Base-by-base conservation (phyloP, 2,888 invertebrate species). In the Lepidocyrtoides sp. region DNA sequence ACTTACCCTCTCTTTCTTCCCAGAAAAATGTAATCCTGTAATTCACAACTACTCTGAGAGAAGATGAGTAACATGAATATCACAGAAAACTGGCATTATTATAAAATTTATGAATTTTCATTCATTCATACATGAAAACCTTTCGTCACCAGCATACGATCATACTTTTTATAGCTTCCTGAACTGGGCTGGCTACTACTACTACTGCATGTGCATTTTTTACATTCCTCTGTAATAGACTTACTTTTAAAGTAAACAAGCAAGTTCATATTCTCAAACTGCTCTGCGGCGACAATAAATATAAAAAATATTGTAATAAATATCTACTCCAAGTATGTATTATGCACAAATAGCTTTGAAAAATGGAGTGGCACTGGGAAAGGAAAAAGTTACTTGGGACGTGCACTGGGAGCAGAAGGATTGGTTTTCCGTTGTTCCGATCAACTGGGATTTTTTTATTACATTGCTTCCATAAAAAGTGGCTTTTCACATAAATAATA, bases 41-140 rank as follows among this genome's bases (percentile, higher is more conserved):
- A 83, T 72, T 83, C 57, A 51, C 41, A 17, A 48, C 17, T 17
- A 54, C 17, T 51, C 51, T 54, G 57, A 77, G 66, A 77, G 63
- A 7, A 77, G 66, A 77, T 63, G 75, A 77, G 63, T 63, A 84
- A 72, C 44, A 57, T 72, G 75, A 89, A 57, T 83, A 89, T 82
- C 66, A 75, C 82, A 72, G 1, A 26, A 77, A 57, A 36, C 48
- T 89, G 89, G 83, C 84, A 89, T 63, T 60, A 84, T 63, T 60
- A 77, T 75, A 77, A 84, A 89, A 89, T 89, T 89, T 89, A 89
- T 89, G 89, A 89, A 83, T 83, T n/a, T n/a, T 89, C 63, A 36
- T 36, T 63, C 83, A 83, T 81, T 89, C 84, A 89, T 77, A 60
- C 83, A 83, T 89, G 82, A 54, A 69, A 88, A 66, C 48, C 36